Percentiles rank a stretch among this genome's conserved stretches.
phyloP scores from a whole-genome alignment of 2,113 vertebrate genomes.

The Cyprinodon brontotheroides region DNA sequence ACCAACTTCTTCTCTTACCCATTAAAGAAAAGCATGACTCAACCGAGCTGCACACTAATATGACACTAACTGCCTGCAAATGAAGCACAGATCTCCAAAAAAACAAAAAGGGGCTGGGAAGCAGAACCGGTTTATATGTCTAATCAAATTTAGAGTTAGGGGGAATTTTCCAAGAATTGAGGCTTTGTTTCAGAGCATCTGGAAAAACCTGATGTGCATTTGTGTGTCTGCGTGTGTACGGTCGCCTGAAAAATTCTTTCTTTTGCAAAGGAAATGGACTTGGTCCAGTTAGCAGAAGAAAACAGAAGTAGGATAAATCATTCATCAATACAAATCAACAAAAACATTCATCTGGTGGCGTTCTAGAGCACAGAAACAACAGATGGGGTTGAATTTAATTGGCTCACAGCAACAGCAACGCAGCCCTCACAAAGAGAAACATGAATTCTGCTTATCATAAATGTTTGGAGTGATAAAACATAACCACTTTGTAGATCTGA shows the following conservation, averaged over 20 bases:
- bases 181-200: constrained; percentile 60
- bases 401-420: constrained; percentile 8
- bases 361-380: constrained; percentile 37
- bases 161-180: constrained; percentile 55
- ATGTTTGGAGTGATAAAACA: constrained; percentile 44
- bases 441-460: constrained; percentile 18
- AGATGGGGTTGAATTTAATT: constrained; percentile 18
- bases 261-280: constrained; percentile 46
- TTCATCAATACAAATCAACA: constrained; percentile 44
- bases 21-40: constrained; percentile 9
- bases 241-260: constrained; percentile 36
- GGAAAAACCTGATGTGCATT: constrained; percentile 55
- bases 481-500: constrained; percentile 8
- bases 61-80: constrained; percentile 26
- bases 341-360: constrained; percentile 38
- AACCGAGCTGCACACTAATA: constrained; percentile 25
- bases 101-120: constrained; percentile 24
- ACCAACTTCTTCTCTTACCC: constrained; percentile 10
- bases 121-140: constrained; percentile 39
- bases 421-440: constrained; percentile 57
- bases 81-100: constrained; percentile 8
- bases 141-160: constrained; percentile 50
- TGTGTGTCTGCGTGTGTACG: constrained; percentile 32
- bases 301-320: constrained; percentile 21
- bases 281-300: constrained; percentile 16